Base-by-base conservation (phyloP, 2,113 vertebrate species). In the Equus przewalskii region DNA sequence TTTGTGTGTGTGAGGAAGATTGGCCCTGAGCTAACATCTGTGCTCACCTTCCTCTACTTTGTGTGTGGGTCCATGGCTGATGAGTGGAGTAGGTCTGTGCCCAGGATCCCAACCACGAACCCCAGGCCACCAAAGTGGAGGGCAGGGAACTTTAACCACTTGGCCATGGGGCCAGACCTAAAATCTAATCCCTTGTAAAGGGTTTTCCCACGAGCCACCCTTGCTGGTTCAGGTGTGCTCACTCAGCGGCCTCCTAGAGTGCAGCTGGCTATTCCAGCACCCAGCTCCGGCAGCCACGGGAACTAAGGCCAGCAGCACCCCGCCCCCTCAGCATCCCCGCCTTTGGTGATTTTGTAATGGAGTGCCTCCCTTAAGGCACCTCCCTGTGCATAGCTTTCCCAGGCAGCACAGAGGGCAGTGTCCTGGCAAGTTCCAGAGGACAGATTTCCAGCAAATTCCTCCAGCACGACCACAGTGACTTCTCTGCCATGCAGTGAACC, bases 221-320 rank as follows among this genome's bases (percentile, higher is more conserved):
- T 81, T 44, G 12, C 79, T 41, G 41, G 6, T 30, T 69, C 19
- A 18, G 54, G n/a, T 14, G 6, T 11, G 0, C 36, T 78, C 62
- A 1, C 13, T 33, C 3, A 0, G 6, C 44, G 81, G 89, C 56
- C 70, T 69, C 49, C 24, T 21, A 6, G 24, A 14, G 15, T 1
- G 0, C n/a, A 5, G 13, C n/a, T 58, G 41, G 80, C 41, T 7
- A 10, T 18, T n/a, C 7, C 44, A 44, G 62, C 46, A 19, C 19
- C 5, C 0, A 0, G 26, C 11, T 36, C 51, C 62, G 46, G 1
- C 5, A 41, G 36, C 36, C 36, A 41, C 36, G 3, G 36, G 3
- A 3, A 41, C 36, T 3, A 41, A 41, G 36, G 36, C 36, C 36
- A 41, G 36, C 36, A 41, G 36, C 36, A 41, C 36, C 36, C 36